Percentiles rank a stretch among this genome's conserved stretches.
Evolutionary conservation across 1,140 invertebrate species (phyloP).

Genomic region (Tetragnatha versicolor): DNA sequence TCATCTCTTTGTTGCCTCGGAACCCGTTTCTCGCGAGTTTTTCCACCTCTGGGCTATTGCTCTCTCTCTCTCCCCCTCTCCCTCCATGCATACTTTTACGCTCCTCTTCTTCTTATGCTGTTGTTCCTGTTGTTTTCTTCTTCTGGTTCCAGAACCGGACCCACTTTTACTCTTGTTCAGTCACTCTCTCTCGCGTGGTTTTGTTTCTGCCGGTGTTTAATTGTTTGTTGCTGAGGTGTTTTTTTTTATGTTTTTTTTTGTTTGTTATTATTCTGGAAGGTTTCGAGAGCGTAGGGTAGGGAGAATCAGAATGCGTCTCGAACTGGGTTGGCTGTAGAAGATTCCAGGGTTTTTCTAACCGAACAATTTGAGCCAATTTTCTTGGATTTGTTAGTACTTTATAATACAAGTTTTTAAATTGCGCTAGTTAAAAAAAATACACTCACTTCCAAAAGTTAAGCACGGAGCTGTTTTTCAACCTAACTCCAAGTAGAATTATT

Average conservation of each 20-base stretch:
- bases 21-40: slow-evolving; percentile 22
- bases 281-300: not conserved
- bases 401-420: too few species aligned
- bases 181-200: not conserved
- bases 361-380: too few species aligned
- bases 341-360: too few species aligned
- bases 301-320: not conserved
- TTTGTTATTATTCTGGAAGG: not conserved
- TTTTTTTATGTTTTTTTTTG: too few species aligned
- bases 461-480: too few species aligned
- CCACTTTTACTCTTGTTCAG: not conserved
- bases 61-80: slow-evolving; percentile 1
- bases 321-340: not conserved
- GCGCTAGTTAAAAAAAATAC: too few species aligned
- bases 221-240: too few species aligned
- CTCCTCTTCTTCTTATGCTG: not conserved
- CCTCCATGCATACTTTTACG: not conserved
- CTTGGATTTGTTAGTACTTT: too few species aligned
- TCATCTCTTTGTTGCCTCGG: not conserved
- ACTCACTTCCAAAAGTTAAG: too few species aligned
- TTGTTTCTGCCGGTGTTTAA: not conserved
- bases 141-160: not conserved
- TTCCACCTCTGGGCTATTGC: slow-evolving; percentile 36
- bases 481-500: too few species aligned
- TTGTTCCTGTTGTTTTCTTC: not conserved